phyloP scores from a whole-genome alignment of 2,888 invertebrate species.

The Volucella zonaria region DNA sequence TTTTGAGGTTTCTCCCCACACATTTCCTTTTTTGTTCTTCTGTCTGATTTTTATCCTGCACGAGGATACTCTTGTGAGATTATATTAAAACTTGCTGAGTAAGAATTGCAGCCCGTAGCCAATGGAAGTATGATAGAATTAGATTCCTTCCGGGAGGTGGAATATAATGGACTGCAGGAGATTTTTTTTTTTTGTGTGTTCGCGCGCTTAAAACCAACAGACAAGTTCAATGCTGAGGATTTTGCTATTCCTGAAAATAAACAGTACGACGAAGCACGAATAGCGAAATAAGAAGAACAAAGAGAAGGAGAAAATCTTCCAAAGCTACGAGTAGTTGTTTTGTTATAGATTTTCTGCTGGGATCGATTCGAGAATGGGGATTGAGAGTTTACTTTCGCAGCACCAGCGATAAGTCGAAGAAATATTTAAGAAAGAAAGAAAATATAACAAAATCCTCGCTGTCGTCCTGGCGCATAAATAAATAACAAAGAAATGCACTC shows the following conservation, averaged over 20 bases:
- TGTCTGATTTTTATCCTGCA: slow-evolving; percentile 19
- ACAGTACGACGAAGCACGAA: slow-evolving; percentile 8
- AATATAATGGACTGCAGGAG: not conserved
- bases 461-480: slow-evolving; percentile 25
- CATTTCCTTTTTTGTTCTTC: not conserved
- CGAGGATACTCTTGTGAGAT: slow-evolving; percentile 34
- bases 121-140: not conserved
- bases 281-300: slow-evolving; percentile 11
- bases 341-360: slow-evolving; percentile 20
- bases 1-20: not conserved
- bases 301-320: not conserved
- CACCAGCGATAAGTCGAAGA: not conserved
- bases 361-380: not conserved
- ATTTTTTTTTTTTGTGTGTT: not conserved
- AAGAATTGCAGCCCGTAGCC: not conserved
- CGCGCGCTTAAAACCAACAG: slow-evolving; percentile 19
- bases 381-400: not conserved
- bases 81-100: slow-evolving; percentile 52
- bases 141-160: not conserved
- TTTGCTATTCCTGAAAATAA: not conserved
- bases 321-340: slow-evolving; percentile 27
- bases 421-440: not conserved
- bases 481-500: slow-evolving; percentile 28
- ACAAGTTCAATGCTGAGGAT: slow-evolving; percentile 2
- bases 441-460: not conserved